Conservation (phyloP, 2,888 invertebrate species). For the Nezara viridula region DNA sequence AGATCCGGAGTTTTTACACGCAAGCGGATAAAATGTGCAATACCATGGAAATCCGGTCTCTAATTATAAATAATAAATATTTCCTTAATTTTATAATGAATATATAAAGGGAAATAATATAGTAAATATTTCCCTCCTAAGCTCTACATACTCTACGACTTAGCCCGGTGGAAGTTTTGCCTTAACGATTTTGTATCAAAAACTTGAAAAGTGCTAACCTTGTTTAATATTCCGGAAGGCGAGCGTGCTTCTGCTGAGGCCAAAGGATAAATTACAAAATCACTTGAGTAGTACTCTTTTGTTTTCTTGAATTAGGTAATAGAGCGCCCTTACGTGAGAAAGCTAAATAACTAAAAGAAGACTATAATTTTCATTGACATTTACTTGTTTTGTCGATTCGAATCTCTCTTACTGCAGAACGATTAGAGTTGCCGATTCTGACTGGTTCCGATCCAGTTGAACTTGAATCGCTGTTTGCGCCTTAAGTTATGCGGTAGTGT, state of each 20-base stretch:
- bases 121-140: too few relatives aligned
- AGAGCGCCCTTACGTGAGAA: background rate
- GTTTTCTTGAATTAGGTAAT: background rate
- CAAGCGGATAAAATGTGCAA: too few relatives aligned
- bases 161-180: background rate
- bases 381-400: background rate
- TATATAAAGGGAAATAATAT: too few relatives aligned
- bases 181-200: background rate
- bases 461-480: background rate
- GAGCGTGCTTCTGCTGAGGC: background rate
- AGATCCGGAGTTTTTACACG: too few relatives aligned
- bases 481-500: background rate
- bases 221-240: background rate
- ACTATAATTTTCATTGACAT: conserved; percentile 26
- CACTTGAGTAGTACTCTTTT: background rate
- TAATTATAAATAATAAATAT: too few relatives aligned
- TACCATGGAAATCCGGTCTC: too few relatives aligned
- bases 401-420: background rate
- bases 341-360: background rate
- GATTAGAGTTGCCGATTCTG: background rate
- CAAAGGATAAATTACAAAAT: background rate
- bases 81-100: too few relatives aligned
- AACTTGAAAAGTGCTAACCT: background rate
- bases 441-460: background rate
- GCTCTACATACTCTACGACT: too few relatives aligned